These are phyloP conservation scores for Betta splendens DNA, from an alignment of 2,797 vertebrate species.

Conservation along the genomic window DNA sequence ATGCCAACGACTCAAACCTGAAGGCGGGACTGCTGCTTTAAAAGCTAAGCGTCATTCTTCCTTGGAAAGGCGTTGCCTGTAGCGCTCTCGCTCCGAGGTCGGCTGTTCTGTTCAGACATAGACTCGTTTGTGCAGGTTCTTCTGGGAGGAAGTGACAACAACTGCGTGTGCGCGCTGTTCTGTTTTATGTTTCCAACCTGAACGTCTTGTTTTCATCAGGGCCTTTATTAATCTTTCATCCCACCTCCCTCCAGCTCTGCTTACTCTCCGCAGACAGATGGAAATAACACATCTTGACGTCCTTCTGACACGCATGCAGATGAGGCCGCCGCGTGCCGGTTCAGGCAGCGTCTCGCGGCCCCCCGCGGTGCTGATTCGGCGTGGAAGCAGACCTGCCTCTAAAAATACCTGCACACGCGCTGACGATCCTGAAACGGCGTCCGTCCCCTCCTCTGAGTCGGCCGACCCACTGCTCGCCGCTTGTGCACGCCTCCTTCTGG, in stretches of 20 bases:
- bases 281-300: constrained; percentile 32
- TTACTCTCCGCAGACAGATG: constrained; percentile 10
- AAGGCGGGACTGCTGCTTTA: too few relatives aligned
- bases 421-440: constrained; percentile 27
- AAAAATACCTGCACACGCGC: constrained; percentile 63
- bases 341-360: constrained; percentile 30
- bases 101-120: too few relatives aligned
- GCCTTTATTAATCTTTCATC: constrained; percentile 20
- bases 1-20: too few relatives aligned
- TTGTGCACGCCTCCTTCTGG: too few relatives aligned
- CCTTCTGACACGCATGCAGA: constrained; percentile 33
- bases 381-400: constrained; percentile 54
- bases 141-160: constrained; percentile 7
- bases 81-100: too few relatives aligned
- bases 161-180: not conserved
- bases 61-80: too few relatives aligned
- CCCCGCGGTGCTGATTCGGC: constrained; percentile 53
- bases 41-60: too few relatives aligned
- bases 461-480: too few relatives aligned
- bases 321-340: constrained; percentile 26
- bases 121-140: not conserved
- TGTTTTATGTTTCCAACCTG: not conserved
- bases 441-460: constrained; percentile 11
- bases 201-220: constrained; percentile 3
- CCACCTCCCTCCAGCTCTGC: constrained; percentile 14